Evolutionary conservation across 2,113 vertebrate species (phyloP), one percentile per base, ranked within the genome.

Genomic region (Cariama cristata): DNA sequence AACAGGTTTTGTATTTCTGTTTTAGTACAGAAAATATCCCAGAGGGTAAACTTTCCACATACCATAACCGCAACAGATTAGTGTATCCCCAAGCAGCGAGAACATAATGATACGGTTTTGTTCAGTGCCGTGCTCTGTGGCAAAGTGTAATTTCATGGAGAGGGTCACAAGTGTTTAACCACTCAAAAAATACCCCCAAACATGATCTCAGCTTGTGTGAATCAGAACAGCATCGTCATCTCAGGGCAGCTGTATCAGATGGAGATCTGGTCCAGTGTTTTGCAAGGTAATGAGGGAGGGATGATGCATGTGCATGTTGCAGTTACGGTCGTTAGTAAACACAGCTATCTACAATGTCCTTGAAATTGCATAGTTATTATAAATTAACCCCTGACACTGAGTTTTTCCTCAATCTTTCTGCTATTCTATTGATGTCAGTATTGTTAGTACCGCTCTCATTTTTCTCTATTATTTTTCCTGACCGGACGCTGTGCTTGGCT

Each of bases 301-400:
- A 49, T 0, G 2, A 27, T 16, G 23, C 4, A 1, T 45, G 53
- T 18, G 24, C 47, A 8, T 2, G 1, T 55, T 47, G 73, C 40
- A 62, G 50, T 27, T 35, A 17, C 42, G 58, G 28, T 64, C 14
- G 1, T 88, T 74, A 68, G 44, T 28, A 60, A 95, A 75, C 86
- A 74, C 75, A 55, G 3, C 47, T 45, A 58, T 30, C 53, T 50
- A 3, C 44, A 53, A 68, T 11, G 9, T 20, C 64, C 85, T 79
- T 58, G 60, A 88, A 86, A 80, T 72, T 16, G 56, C 49, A 52
- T 33, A 63, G 18, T 71, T 81, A 44, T 18, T 69, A 42, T 7
- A 81, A 47, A 63, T 88, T 86, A 88, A 88, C 90, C 90, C 79
- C 63, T 53, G 63, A 42, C 88, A 56, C 23, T 5, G 38, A 14